Conservation (phyloP, 2,888 invertebrate genomes). For the Drosophila neutralis region DNA sequence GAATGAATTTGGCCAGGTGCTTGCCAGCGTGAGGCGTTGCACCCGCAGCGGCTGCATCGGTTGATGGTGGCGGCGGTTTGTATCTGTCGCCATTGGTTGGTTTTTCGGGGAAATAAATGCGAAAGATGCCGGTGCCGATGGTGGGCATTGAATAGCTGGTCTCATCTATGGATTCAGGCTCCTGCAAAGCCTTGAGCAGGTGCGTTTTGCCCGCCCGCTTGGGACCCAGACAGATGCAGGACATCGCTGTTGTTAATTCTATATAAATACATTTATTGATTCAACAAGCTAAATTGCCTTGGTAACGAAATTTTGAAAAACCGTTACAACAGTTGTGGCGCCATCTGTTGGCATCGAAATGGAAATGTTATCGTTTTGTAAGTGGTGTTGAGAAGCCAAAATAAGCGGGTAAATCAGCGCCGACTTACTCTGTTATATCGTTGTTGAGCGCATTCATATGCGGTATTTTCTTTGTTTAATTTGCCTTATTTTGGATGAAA, state of each 20-base stretch:
- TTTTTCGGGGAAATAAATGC: slow-evolving; percentile 86
- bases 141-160: slow-evolving; percentile 93
- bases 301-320: slow-evolving; percentile 31
- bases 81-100: slow-evolving; percentile 46
- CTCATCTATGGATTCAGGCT: slow-evolving; percentile 89
- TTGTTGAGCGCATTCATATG: background rate
- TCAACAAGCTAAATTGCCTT: slow-evolving; percentile 44
- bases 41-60: slow-evolving; percentile 23
- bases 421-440: slow-evolving; percentile 1
- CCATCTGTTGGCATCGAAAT: slow-evolving; percentile 18
- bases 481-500: background rate
- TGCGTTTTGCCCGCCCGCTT: slow-evolving; percentile 93
- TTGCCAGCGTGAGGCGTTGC: slow-evolving; percentile 77
- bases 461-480: background rate
- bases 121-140: slow-evolving; percentile 91
- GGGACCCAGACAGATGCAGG: slow-evolving; percentile 91
- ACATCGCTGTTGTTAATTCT: slow-evolving; percentile 50
- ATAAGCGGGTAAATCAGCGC: background rate
- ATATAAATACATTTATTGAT: slow-evolving; percentile 40
- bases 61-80: slow-evolving; percentile 39
- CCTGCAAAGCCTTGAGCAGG: slow-evolving; percentile 90
- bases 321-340: slow-evolving; percentile 13
- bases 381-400: slow-evolving; percentile 18
- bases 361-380: background rate
- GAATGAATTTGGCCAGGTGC: slow-evolving; percentile 84